Conservation (phyloP, 2,113 vertebrate genomes). For the Isurus oxyrinchus region DNA sequence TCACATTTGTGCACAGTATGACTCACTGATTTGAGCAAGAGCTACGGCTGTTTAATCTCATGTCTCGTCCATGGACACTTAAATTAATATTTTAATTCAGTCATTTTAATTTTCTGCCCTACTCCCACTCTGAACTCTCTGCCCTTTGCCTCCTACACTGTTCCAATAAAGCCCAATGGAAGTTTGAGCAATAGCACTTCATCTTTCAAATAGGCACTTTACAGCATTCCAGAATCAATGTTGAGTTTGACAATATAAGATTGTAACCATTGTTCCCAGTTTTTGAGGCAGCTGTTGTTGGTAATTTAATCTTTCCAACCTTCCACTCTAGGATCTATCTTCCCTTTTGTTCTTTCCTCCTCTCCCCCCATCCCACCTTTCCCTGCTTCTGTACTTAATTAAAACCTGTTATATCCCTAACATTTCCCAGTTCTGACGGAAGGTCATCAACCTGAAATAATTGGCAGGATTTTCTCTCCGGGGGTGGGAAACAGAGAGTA, state of each 20-base stretch:
- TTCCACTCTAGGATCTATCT: not conserved
- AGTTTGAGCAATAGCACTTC: not conserved
- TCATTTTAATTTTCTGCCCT: not conserved
- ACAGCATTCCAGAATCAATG: not conserved
- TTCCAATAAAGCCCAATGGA: not conserved
- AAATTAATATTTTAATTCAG: not conserved
- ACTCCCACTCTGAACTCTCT: not conserved
- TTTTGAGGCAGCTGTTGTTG: not conserved
- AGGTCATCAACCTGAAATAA: not conserved
- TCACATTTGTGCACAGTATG: not conserved
- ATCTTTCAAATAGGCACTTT: not conserved
- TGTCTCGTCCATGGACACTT: not conserved
- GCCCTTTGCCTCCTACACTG: not conserved
- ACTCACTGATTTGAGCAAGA: not conserved
- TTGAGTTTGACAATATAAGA: not conserved
- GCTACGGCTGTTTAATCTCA: not conserved
- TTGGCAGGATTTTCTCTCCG: not conserved
- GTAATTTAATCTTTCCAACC: not conserved
- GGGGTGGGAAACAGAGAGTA: not conserved
- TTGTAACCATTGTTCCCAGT: not conserved
- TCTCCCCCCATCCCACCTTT: not conserved
- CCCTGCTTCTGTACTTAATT: not conserved
- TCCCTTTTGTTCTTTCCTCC: not conserved
- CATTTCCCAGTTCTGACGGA: not conserved
- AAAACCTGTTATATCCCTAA: not conserved